Evolutionary conservation across 2,888 invertebrate genomes (phyloP).

Genomic region (Automeris io): DNA sequence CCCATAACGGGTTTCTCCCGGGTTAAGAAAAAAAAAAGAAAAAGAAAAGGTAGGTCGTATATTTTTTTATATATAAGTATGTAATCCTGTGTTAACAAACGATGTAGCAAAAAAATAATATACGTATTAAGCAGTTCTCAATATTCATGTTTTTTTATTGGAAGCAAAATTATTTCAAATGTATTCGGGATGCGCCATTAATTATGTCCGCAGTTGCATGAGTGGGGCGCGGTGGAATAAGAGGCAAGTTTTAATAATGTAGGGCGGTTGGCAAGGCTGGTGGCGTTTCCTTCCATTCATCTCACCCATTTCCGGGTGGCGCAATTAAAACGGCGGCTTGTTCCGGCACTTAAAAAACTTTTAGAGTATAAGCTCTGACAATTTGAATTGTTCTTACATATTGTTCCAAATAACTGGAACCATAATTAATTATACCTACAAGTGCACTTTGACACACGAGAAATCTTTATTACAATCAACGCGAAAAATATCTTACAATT

Average conservation of each 20-base stretch:
- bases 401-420: constrained; percentile 44
- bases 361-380: constrained; percentile 65
- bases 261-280: constrained; percentile 68
- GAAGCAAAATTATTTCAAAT: constrained; percentile 46
- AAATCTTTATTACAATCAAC: too few species aligned
- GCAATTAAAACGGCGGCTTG: constrained; percentile 73
- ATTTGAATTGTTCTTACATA: constrained; percentile 50
- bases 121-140: too few species aligned
- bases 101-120: too few species aligned
- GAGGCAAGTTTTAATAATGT: constrained; percentile 75
- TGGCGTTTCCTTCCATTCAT: constrained; percentile 72
- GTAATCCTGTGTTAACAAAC: too few species aligned
- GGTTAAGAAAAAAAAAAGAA: too few species aligned
- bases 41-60: too few species aligned
- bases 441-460: too few species aligned
- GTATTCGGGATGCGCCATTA: constrained; percentile 57
- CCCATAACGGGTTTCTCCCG: too few species aligned
- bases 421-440: constrained; percentile 29
- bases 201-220: constrained; percentile 56
- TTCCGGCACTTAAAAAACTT: constrained; percentile 74
- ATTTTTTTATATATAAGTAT: too few species aligned
- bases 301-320: constrained; percentile 72
- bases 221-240: constrained; percentile 53
- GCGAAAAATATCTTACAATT: too few species aligned
- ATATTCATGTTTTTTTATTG: constrained; percentile 23